Percentiles rank a stretch among this genome's conserved stretches.
These are phyloP conservation scores for Halichondria panicea DNA, from an alignment of 37 sponge, comb jelly and placozoan species.

Conservation along the genomic window DNA sequence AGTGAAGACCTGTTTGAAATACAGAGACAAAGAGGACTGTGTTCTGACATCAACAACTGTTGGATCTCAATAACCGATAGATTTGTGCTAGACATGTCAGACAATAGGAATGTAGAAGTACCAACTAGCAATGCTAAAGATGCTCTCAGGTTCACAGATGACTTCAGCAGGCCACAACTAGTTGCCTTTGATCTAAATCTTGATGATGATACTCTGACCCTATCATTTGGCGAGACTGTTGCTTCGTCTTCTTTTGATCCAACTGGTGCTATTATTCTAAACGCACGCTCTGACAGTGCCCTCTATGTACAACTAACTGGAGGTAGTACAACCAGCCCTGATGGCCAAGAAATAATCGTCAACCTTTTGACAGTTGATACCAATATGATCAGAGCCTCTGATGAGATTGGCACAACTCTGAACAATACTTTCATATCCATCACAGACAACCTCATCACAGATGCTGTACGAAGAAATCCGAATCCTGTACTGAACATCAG, in stretches of 20 bases:
- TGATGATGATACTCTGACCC: slow-evolving; percentile 56
- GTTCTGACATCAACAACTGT: slow-evolving; percentile 83
- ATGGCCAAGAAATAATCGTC: slow-evolving; percentile 58
- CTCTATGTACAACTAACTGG: slow-evolving; percentile 47
- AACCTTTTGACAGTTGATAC: slow-evolving; percentile 61
- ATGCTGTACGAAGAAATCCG: slow-evolving; percentile 63
- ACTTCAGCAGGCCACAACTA: slow-evolving; percentile 59
- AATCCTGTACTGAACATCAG: slow-evolving; percentile 45
- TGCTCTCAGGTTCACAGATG: slow-evolving; percentile 56
- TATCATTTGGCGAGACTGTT: slow-evolving; percentile 84
- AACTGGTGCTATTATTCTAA: slow-evolving; percentile 56
- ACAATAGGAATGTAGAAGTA: slow-evolving; percentile 53
- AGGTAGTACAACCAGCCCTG: slow-evolving; percentile 52
- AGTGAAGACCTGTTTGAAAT: slow-evolving; percentile 62
- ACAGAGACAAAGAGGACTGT: slow-evolving; percentile 68
- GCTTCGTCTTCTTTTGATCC: slow-evolving; percentile 58
- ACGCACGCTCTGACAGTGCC: slow-evolving; percentile 27
- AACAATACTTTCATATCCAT: slow-evolving; percentile 77
- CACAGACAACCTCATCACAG: slow-evolving; percentile 47
- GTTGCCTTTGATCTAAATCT: slow-evolving; percentile 67
- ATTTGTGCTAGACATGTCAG: slow-evolving; percentile 70
- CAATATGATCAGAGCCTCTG: slow-evolving; percentile 60
- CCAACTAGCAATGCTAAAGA: slow-evolving; percentile 51
- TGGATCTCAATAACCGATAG: slow-evolving; percentile 75
- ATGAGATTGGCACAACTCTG: slow-evolving; percentile 51